Percentiles rank a stretch among this genome's conserved stretches.
These are phyloP conservation scores for Callinectes sapidus DNA, from an alignment of 2,888 invertebrate genomes.

Conservation along the genomic window DNA sequence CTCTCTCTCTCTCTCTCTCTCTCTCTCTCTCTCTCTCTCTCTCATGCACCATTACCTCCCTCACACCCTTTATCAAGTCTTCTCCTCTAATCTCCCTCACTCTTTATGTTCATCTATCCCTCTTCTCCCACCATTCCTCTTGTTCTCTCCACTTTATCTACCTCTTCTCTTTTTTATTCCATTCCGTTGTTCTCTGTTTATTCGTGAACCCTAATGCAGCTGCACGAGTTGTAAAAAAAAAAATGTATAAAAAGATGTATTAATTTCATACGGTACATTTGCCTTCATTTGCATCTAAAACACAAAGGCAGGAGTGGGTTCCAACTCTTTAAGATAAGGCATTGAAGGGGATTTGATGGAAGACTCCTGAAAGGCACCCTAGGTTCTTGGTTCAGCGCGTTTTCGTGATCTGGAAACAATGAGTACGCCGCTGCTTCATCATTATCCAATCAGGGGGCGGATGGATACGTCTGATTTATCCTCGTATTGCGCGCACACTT, in stretches of 20 bases:
- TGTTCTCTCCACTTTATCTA: background rate
- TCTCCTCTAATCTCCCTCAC: background rate
- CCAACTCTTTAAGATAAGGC: background rate
- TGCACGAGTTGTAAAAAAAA: background rate
- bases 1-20: conserved; percentile 3
- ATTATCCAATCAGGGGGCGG: background rate
- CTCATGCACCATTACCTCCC: background rate
- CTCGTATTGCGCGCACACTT: background rate
- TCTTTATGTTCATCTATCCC: background rate
- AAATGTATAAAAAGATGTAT: background rate
- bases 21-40: conserved; percentile 35
- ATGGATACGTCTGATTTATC: background rate
- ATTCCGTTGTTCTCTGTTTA: background rate
- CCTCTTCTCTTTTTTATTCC: background rate
- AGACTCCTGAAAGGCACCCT: background rate
- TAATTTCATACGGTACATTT: background rate
- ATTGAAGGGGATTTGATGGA: background rate
- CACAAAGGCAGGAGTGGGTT: background rate
- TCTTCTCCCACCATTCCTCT: background rate
- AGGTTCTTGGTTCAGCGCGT: background rate
- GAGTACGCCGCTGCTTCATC: background rate
- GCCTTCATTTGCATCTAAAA: background rate
- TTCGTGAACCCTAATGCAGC: background rate
- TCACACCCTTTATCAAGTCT: background rate
- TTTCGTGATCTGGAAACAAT: background rate